phyloP scores from a whole-genome alignment of 2,113 vertebrate species.

The Tenrec ecaudatus region DNA sequence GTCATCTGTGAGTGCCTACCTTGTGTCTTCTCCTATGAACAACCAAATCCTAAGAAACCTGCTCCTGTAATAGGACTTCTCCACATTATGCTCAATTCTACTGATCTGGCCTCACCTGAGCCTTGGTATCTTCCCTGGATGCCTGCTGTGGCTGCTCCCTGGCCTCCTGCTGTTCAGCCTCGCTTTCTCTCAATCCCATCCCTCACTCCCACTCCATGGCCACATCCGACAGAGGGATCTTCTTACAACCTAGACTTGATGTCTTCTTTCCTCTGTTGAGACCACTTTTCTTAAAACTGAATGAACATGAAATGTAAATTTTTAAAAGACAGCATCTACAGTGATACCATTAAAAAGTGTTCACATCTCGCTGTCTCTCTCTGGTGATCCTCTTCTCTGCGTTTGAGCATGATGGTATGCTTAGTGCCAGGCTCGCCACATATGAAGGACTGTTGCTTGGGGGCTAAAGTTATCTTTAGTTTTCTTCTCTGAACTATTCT shows the following conservation, averaged over 20 bases:
- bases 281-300: not conserved
- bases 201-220: not conserved
- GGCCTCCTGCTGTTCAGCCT: not conserved
- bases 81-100: not conserved
- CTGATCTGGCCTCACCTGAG: not conserved
- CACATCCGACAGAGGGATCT: not conserved
- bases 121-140: not conserved
- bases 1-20: not conserved
- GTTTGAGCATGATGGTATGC: not conserved
- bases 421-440: not conserved
- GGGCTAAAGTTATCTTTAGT: not conserved
- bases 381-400: not conserved
- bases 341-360: not conserved
- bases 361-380: not conserved
- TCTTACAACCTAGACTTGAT: not conserved
- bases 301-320: not conserved
- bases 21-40: not conserved
- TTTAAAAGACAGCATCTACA: conserved; percentile 36
- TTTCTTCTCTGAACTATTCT: conserved; percentile 46
- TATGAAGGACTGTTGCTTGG: not conserved
- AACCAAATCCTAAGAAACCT: not conserved
- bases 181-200: not conserved
- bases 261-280: not conserved
- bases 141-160: not conserved
- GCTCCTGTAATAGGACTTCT: not conserved